A percentile compares a stretch with the other conserved stretches of the same genome.
Evolutionary conservation across 2,797 vertebrate genomes (phyloP).

Genomic region (Phataginus tricuspis): DNA sequence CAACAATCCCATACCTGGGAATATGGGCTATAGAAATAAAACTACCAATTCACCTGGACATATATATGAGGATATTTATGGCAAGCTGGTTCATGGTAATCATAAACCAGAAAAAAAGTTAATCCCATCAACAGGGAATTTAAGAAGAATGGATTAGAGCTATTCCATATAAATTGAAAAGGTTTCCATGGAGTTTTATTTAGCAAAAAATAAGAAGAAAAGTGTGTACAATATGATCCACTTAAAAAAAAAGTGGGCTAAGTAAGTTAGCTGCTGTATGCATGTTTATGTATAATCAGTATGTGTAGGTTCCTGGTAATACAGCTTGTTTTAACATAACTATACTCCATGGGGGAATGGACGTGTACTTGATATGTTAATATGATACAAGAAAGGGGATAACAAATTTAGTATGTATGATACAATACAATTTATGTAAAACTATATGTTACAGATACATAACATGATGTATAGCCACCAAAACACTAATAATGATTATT

Average conservation of each 20-base stretch:
- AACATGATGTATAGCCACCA: not conserved
- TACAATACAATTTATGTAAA: not conserved
- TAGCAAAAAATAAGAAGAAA: not conserved
- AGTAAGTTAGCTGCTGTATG: not conserved
- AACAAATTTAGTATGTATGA: not conserved
- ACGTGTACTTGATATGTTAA: not conserved
- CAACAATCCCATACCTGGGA: not conserved
- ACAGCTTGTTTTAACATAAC: not conserved
- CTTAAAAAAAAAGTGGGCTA: not conserved
- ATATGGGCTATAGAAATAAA: not conserved
- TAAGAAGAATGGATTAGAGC: not conserved
- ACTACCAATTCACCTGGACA: not conserved
- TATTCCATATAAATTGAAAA: not conserved
- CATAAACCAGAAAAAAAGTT: constrained; percentile 38
- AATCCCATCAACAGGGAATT: not conserved
- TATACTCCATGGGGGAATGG: not conserved
- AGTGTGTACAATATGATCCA: not conserved
- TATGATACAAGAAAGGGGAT: not conserved
- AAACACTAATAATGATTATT: not conserved
- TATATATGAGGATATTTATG: constrained; percentile 9
- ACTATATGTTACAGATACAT: not conserved
- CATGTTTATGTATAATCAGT: not conserved
- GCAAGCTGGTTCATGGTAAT: not conserved
- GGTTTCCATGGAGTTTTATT: not conserved
- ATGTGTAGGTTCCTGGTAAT: not conserved